Base-by-base conservation (phyloP, 2,888 invertebrate genomes). In the Amiota mariae region DNA sequence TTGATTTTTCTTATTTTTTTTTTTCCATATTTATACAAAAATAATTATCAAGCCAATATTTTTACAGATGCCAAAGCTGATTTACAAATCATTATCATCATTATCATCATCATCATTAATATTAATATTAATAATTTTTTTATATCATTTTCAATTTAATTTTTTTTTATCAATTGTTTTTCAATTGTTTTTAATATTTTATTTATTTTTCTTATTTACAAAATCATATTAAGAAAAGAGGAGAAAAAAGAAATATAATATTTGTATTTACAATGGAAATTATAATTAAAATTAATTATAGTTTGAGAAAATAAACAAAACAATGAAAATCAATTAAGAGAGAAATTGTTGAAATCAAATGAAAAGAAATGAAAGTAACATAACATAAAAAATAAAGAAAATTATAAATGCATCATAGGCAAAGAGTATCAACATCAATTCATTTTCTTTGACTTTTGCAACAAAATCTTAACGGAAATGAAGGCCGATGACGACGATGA, bases 391-490 rank as follows among this genome's bases (percentile, higher is more conserved):
- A 54, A 66, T 72, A 20, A 72, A 15, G 68, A 72, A 78, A 81
- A 78, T 78, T 81, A 66, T 83, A 83, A 85, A 80, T 80, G 86
- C 82, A 82, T 88, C 88, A 88, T 88, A 88, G 87, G 88, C 87
- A 88, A 88, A 88, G 87, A 83, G 87, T 87, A 87, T 86, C 81
- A 85, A 85, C 88, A 87, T 85, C 84, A 87, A 81, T 85, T 86
- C 79, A 82, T 80, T 84, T 85, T 86, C 80, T 36, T 36, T 80
- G 79, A 81, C 78, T 80, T 78, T 82, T 79, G 85, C 88, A 84
- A 85, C 88, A 88, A 88, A 83, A 79, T 80, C 77, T 87, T 88
- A 88, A 88, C 87, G 88, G 88, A 88, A 88, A 88, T 88, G 88
- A 88, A 87, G 80, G 80, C 79, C 36, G 36, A 36, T 77, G 81